Evolutionary conservation across 2,113 vertebrate species (phyloP), one percentile per base, ranked within the genome.

Genomic region (Hypocryptadius cinnamomeus): DNA sequence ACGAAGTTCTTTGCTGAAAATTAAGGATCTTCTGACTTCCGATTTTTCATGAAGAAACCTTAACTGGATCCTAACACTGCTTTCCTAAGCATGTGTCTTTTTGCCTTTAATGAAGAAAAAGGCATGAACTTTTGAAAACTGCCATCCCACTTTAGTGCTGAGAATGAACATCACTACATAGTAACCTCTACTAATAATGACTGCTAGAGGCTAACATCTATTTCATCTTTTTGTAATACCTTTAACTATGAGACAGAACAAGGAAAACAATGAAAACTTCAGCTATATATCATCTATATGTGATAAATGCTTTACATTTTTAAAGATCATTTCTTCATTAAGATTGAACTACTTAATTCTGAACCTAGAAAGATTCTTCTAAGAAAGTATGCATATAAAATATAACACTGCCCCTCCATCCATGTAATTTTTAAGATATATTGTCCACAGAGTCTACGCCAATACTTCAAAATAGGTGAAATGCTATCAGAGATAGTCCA

Each of bases 401-500:
- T 39, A 69, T 25, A 87, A 87, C 25, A 64, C 15, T 91, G 33
- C 44, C 66, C 72, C 63, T 19, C 22, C 31, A 17, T 70, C 37
- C 66, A 74, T 85, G 30, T 74, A 80, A 85, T 72, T 93, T 92
- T 74, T 59, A 78, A 84, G 56, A 95, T 74, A 42, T 40, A 87
- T 40, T 59, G 61, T 72, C 57, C 79, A 96, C 87, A 70, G 80
- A 92, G 56, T 95, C 87, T 84, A 95, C 21, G 80, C 89, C 90
- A 91, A 86, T 91, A 95, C 59, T 90, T 68, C 80, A 87, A 92
- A 92, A 87, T 35, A 94, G 74, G 60, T 88, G 68, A 89, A 90
- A 86, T 68, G 87, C 81, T 94, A 88, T 65, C 92, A 90, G 90
- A 96, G 56, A 93, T 50, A 94, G 48, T 87, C n/a, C n/a, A n/a